Base-by-base conservation (phyloP, 1,140 invertebrate species). In the Drosophila mojavensis region DNA sequence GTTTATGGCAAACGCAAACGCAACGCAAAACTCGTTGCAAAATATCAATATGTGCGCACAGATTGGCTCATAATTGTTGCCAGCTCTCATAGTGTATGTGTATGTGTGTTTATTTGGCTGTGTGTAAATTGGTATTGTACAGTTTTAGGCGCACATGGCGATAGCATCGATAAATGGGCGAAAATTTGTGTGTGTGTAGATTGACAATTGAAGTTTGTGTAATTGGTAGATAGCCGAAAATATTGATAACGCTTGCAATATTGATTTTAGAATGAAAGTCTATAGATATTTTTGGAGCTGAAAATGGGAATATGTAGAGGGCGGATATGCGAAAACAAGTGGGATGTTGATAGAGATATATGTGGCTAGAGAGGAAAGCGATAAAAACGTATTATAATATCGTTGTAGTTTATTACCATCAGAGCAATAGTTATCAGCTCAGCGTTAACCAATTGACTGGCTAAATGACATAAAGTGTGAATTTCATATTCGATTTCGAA, bases 1-100 rank as follows among this genome's bases (percentile, higher is more conserved):
- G 80, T 81, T 81, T 81, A 78, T 71, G 62, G 66, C 10, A 39
- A 39, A 39, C 36, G 43, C 43, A 75, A 67, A 66, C 50, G 26
- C 62, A 66, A 33, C 26, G 48, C 36, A 50, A 72, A 60, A 54
- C 10, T 28, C 15, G 15, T 54, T 71, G 24, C 43, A 39, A 41
- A 53, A 67, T 54, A 45, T 39, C 36, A 33, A 51, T 20, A 61
- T 61, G 36, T 53, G 47, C 15, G 36, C 36, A 39, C 43, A 67
- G 30, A 67, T 54, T 59, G 48, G 4, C 50, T 54, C 28, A 39
- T 67, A 73, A 73, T 73, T 73, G 63, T 60, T 36, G 39, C 55
- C 64, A 39, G 15, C 36, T 58, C 30, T 10, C 11, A 10, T 17
- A 28, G 10, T 17, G 9, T 0, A 17, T 48, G 45, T 24, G 45